Conservation (phyloP, 1,140 invertebrate genomes). For the Euura saliciscinereae region DNA sequence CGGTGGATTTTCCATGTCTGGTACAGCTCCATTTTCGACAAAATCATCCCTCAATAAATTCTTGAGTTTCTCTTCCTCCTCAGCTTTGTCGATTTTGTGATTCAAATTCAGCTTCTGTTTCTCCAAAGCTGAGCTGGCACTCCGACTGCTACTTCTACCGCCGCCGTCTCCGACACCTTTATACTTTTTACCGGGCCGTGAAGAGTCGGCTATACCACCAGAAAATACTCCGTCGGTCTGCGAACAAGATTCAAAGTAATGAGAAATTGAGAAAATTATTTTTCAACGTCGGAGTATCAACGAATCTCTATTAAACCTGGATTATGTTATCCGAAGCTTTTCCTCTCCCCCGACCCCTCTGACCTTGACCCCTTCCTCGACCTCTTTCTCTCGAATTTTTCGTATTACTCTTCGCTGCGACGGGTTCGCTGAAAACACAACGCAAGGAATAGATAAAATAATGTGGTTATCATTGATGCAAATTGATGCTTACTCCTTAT, state of each 20-base stretch:
- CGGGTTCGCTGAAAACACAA: slow-evolving; percentile 36
- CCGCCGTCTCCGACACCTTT: slow-evolving; percentile 18
- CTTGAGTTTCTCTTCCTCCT: slow-evolving; percentile 49
- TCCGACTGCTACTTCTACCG: slow-evolving; percentile 26
- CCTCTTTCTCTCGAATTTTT: slow-evolving; percentile 23
- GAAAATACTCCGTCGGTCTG: slow-evolving; percentile 54
- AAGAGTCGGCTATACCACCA: slow-evolving; percentile 38
- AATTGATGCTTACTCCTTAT: slow-evolving; percentile 44
- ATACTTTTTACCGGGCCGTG: slow-evolving; percentile 17
- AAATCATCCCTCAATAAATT: slow-evolving; percentile 49
- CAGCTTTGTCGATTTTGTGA: slow-evolving; percentile 41
- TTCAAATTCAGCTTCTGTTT: slow-evolving; percentile 48
- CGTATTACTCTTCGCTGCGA: slow-evolving; percentile 26
- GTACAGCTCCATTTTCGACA: slow-evolving; percentile 40
- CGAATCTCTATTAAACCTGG: slow-evolving; percentile 33
- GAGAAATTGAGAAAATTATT: neutral
- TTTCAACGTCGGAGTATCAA: neutral
- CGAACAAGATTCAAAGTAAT: slow-evolving; percentile 9
- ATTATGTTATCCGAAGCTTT: slow-evolving; percentile 39
- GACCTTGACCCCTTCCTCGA: slow-evolving; percentile 33
- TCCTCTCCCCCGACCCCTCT: slow-evolving; percentile 26
- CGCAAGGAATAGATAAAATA: slow-evolving; percentile 9
- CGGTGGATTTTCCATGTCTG: slow-evolving; percentile 39
- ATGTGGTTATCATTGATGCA: too few relatives aligned
- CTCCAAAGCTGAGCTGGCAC: slow-evolving; percentile 31